A percentile compares a stretch with the other conserved stretches of the same genome.
These are phyloP conservation scores for Casuarius casuarius DNA, from an alignment of 2,113 vertebrate species.

Conservation along the genomic window DNA sequence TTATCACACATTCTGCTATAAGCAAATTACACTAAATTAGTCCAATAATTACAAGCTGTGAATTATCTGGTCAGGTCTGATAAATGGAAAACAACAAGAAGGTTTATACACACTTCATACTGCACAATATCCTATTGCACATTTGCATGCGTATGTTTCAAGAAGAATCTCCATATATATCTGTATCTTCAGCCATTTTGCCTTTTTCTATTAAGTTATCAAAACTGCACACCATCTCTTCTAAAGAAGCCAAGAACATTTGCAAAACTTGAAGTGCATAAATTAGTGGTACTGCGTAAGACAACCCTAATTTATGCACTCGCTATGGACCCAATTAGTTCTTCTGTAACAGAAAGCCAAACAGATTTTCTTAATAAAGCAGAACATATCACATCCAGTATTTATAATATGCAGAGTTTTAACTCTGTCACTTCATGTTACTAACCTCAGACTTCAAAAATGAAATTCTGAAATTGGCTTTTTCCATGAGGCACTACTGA, in stretches of 20 bases:
- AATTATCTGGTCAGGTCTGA: conserved; percentile 11
- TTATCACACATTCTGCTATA: background rate
- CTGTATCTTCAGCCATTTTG: background rate
- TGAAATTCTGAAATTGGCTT: background rate
- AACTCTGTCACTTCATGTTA: conserved; percentile 19
- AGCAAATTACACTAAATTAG: conserved; percentile 14
- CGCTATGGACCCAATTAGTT: conserved; percentile 28
- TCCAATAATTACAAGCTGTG: background rate
- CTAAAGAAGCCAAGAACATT: background rate
- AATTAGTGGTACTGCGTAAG: conserved; percentile 36
- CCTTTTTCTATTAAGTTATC: background rate
- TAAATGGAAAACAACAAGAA: background rate
- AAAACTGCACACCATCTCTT: background rate
- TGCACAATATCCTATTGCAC: background rate
- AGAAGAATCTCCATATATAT: background rate
- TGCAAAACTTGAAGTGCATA: background rate
- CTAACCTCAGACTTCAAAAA: background rate
- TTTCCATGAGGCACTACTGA: background rate
- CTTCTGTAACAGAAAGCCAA: conserved; percentile 18
- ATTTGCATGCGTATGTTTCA: fast-evolving
- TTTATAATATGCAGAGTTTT: background rate
- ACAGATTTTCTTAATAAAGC: conserved; percentile 30
- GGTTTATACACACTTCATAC: background rate
- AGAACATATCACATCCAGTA: conserved; percentile 23
- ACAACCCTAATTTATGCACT: conserved; percentile 37